Evolutionary conservation across 1,140 invertebrate species (phyloP).

Genomic region (Apis florea): DNA sequence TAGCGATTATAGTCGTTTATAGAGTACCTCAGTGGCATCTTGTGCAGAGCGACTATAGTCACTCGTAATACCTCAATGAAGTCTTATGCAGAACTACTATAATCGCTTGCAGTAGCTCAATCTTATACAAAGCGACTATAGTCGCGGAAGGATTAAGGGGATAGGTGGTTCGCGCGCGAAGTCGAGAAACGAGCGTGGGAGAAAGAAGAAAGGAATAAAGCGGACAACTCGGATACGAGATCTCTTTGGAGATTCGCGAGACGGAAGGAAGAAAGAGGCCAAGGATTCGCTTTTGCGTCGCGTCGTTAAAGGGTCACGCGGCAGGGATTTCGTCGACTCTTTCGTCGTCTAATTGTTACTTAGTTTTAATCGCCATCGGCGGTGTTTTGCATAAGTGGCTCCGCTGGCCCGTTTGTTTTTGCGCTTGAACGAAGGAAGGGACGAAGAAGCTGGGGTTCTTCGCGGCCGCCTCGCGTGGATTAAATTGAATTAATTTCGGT

Average conservation of each 20-base stretch:
- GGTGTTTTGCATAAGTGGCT: conserved; percentile 63
- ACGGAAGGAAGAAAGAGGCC: conserved; percentile 12
- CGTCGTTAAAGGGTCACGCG: conserved; percentile 71
- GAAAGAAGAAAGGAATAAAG: neutral
- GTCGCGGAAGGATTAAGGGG: too few species aligned
- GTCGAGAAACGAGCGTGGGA: neutral
- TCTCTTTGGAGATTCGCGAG: neutral
- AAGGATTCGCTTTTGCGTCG: conserved; percentile 50
- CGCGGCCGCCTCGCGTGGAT: conserved; percentile 65
- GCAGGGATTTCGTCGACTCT: conserved; percentile 64
- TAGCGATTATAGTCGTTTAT: too few species aligned
- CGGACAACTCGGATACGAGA: neutral
- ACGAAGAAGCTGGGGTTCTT: conserved; percentile 54
- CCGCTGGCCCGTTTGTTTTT: conserved; percentile 36
- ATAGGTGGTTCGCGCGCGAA: too few species aligned
- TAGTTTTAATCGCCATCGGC: conserved; percentile 71
- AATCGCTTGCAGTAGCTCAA: too few species aligned
- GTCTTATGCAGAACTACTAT: too few species aligned
- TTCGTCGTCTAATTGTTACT: conserved; percentile 72
- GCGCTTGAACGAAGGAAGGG: conserved; percentile 35
- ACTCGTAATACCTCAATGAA: too few species aligned
- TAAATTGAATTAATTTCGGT: conserved; percentile 74
- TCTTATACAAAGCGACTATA: too few species aligned
- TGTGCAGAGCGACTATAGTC: too few species aligned
- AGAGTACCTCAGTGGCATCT: too few species aligned